Percentiles rank a stretch among this genome's conserved stretches.
phyloP scores from a whole-genome alignment of 2,888 invertebrate species.

The Nomada lathburiana region DNA sequence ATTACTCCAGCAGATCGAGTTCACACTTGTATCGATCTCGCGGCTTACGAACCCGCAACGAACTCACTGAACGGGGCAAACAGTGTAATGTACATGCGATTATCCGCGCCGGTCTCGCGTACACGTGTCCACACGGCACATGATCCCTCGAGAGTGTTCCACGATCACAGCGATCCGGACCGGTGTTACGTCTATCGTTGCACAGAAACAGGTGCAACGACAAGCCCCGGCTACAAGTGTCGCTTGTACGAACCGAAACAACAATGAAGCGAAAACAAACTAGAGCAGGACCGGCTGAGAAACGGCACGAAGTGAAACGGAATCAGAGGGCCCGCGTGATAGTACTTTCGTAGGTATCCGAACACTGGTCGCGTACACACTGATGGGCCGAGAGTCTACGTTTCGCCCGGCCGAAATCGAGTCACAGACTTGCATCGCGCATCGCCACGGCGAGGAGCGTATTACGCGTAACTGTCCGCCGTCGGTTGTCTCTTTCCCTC shows the following conservation, averaged over 20 bases:
- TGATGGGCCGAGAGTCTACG: conserved; percentile 43
- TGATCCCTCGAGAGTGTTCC: conserved; percentile 39
- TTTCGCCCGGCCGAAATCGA: conserved; percentile 63
- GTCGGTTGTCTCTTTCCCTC: conserved; percentile 24
- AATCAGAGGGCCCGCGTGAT: background rate
- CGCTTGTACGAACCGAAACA: too few relatives aligned
- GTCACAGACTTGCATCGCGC: conserved; percentile 73
- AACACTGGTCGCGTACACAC: conserved; percentile 61
- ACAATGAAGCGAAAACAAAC: too few relatives aligned
- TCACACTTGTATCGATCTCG: background rate
- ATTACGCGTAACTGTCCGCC: conserved; percentile 71
- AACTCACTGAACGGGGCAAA: conserved; percentile 9
- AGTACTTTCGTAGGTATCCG: conserved; percentile 23
- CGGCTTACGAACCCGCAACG: background rate
- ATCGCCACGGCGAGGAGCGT: conserved; percentile 64
- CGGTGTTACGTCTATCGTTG: background rate
- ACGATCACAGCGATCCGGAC: background rate
- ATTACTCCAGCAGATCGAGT: background rate
- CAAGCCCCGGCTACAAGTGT: too few relatives aligned
- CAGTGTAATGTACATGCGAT: background rate
- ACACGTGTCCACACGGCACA: conserved; percentile 63
- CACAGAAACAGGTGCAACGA: background rate
- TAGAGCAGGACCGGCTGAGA: too few relatives aligned
- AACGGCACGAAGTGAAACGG: background rate
- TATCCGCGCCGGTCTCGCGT: conserved; percentile 47